phyloP scores from a whole-genome alignment of 2,113 vertebrate genomes.

The Ceyx cyanopectus region DNA sequence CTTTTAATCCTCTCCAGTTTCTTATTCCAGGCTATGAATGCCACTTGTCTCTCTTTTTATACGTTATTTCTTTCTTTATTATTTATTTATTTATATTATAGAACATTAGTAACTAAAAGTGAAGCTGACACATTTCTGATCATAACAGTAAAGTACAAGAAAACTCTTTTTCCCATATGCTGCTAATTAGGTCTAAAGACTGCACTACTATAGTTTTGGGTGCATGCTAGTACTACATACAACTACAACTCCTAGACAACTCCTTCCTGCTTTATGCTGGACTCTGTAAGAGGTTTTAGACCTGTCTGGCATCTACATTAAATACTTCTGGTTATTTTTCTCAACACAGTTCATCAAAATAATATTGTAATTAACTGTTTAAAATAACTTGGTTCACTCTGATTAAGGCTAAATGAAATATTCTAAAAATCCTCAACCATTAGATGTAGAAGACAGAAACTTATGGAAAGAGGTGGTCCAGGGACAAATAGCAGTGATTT shows the following conservation, averaged over 20 bases:
- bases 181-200: neutral
- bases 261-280: neutral
- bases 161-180: neutral
- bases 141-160: neutral
- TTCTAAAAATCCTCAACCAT: neutral
- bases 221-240: neutral
- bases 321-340: neutral
- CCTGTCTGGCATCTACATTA: neutral
- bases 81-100: neutral
- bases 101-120: neutral
- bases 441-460: neutral
- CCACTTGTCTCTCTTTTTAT: neutral
- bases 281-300: neutral
- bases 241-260: neutral
- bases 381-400: neutral
- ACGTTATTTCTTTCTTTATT: rapidly evolving
- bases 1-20: neutral
- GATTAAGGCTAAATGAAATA: neutral
- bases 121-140: neutral
- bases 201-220: neutral
- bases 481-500: neutral
- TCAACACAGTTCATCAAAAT: neutral
- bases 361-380: neutral
- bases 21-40: neutral
- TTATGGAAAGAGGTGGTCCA: neutral